Conservation (phyloP, 2,113 vertebrate species). For the Stegastes partitus region DNA sequence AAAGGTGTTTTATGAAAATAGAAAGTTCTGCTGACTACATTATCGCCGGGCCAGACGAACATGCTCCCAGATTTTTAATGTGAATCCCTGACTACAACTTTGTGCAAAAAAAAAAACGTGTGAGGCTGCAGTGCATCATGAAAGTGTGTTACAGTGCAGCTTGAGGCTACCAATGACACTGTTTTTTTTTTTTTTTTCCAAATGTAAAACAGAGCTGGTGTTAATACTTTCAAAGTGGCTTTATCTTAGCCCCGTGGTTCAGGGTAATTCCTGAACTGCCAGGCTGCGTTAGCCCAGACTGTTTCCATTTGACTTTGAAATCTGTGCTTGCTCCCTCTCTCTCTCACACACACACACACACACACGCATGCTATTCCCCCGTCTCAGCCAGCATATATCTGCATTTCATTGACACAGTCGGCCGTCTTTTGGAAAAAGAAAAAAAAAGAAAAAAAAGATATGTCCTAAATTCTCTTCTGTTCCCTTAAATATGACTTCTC, state of each 20-base stretch:
- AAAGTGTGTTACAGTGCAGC: constrained; percentile 32
- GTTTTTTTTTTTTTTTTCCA: constrained; percentile 30
- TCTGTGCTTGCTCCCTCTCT: background rate
- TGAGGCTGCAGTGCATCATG: constrained; percentile 9
- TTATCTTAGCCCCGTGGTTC: constrained; percentile 21
- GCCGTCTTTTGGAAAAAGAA: background rate
- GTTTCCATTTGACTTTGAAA: constrained; percentile 56
- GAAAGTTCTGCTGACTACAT: background rate
- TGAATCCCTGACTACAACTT: constrained; percentile 13
- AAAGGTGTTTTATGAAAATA: constrained; percentile 15
- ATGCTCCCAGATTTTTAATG: background rate
- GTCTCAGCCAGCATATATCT: constrained; percentile 40
- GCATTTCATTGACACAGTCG: constrained; percentile 38
- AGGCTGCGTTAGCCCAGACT: constrained; percentile 27
- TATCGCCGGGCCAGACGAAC: background rate
- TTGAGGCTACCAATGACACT: constrained; percentile 29
- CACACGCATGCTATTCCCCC: constrained; percentile 1
- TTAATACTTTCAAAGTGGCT: constrained; percentile 45
- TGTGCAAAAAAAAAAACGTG: too few species aligned
- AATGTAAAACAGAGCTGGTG: constrained; percentile 50
- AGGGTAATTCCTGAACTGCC: constrained; percentile 55
- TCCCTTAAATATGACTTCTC: constrained; percentile 10
- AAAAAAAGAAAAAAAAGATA: background rate
- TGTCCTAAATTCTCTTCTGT: constrained; percentile 3
- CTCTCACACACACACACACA: background rate